Evolutionary conservation across 2,797 vertebrate species (phyloP), one percentile per base, ranked within the genome.

Genomic region (Fistularia commersonii): DNA sequence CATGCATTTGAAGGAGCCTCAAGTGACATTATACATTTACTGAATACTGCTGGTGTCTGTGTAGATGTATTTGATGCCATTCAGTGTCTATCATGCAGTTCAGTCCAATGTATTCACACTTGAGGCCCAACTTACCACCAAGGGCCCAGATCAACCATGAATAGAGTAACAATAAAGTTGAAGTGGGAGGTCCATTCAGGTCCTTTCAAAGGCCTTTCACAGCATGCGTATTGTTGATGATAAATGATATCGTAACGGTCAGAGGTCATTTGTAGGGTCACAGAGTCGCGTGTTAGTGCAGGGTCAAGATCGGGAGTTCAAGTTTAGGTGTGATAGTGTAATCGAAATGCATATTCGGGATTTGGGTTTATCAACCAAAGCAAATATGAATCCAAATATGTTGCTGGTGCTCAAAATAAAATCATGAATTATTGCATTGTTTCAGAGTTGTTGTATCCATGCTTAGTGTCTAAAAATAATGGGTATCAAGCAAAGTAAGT

Each of bases 181-280:
- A 60, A 69, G 77, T 55, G 58, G 78, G 80, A 78, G 77, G 74
- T 76, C 80, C 58, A 70, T 79, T 84, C 68, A 69, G 3, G 23
- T 51, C 54, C 51, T 66, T 64, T 77, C 60, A 64, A 74, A 73
- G 57, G 66, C 55, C 51, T 75, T 70, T 42, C 54, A 45, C 35
- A 54, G 40, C 45, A 55, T 57, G 23, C 9, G 34, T 33, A 46
- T 32, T 46, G 9, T 52, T 39, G 44, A 56, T 63, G 76, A 76
- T 74, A 50, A 69, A 82, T 63, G 49, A 65, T 70, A 67, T 72
- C 62, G 57, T 45, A 15, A 12, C 56, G 58, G 72, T 62, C 54
- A 75, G 47, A 75, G 76, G 81, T 80, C 53, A 48, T 6, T 32
- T 33, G 41, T 59, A 39, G 69, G 54, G 57, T 45, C 38, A 40